Evolutionary conservation across 2,113 vertebrate species (phyloP).

Genomic region (Hippocampus guttulatus): DNA sequence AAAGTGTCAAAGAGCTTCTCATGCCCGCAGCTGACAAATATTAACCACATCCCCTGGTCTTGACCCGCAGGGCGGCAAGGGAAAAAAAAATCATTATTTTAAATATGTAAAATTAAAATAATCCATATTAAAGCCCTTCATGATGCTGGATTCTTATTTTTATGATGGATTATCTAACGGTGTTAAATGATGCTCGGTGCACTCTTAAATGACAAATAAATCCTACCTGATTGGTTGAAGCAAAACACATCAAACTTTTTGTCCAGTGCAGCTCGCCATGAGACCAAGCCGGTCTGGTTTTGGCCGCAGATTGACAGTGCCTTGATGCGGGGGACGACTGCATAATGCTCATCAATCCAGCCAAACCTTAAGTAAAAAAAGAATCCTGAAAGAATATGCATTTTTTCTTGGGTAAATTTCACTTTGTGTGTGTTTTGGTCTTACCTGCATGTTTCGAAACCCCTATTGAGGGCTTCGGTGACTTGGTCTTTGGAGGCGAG

Average conservation of each 20-base stretch:
- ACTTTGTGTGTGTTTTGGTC: background rate
- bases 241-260: constrained; percentile 74
- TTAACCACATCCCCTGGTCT: too few species aligned
- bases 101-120: background rate
- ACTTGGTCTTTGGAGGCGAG: constrained; percentile 79
- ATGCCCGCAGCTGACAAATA: too few species aligned
- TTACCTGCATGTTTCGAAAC: constrained; percentile 90
- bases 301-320: constrained; percentile 76
- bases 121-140: too few species aligned
- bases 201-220: background rate
- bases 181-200: background rate
- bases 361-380: constrained; percentile 73
- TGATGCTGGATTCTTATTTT: background rate
- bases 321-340: constrained; percentile 77
- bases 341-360: constrained; percentile 79
- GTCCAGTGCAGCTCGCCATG: constrained; percentile 53
- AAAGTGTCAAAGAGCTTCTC: too few species aligned
- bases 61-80: too few species aligned
- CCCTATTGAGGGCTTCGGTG: constrained; percentile 60
- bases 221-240: constrained; percentile 82
- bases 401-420: background rate
- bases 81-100: too few species aligned
- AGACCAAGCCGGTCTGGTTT: constrained; percentile 70
- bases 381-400: background rate
- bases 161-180: background rate